Conservation (phyloP, 23 tunicate species). For the Ciona savignyi region DNA sequence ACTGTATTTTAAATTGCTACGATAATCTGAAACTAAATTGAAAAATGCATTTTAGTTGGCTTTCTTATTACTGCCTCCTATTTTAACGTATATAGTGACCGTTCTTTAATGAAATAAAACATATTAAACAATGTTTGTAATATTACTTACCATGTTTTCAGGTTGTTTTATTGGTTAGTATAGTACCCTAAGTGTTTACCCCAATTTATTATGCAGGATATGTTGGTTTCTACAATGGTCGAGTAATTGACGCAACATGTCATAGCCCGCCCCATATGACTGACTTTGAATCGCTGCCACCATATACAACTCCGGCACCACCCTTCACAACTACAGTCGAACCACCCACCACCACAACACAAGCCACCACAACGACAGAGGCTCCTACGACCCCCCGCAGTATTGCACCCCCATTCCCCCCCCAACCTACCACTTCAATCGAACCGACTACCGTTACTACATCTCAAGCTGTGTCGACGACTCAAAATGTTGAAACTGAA, state of each 20-base stretch:
- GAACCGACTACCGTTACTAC: neutral
- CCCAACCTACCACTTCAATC: neutral
- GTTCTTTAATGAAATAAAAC: neutral
- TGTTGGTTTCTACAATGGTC: conserved; percentile 26
- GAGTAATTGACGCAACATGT: conserved; percentile 28
- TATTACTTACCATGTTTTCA: neutral
- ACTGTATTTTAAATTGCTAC: too few species aligned
- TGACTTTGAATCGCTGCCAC: neutral
- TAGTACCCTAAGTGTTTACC: neutral
- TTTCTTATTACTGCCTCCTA: too few species aligned
- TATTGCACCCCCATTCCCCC: neutral
- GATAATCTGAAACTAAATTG: too few species aligned
- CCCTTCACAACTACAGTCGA: neutral
- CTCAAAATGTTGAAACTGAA: conserved; percentile 3
- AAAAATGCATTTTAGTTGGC: too few species aligned
- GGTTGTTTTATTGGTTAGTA: neutral
- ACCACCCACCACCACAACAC: conserved; percentile 3
- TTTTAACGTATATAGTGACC: too few species aligned
- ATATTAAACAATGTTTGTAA: neutral
- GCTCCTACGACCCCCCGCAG: neutral
- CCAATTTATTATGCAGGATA: conserved; percentile 15
- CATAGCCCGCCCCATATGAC: neutral
- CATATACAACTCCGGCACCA: conserved; percentile 5
- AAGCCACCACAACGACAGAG: neutral
- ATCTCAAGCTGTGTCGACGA: conserved; percentile 2